Conservation (phyloP, 2,113 vertebrate genomes). For the Prunella fulvescens region DNA sequence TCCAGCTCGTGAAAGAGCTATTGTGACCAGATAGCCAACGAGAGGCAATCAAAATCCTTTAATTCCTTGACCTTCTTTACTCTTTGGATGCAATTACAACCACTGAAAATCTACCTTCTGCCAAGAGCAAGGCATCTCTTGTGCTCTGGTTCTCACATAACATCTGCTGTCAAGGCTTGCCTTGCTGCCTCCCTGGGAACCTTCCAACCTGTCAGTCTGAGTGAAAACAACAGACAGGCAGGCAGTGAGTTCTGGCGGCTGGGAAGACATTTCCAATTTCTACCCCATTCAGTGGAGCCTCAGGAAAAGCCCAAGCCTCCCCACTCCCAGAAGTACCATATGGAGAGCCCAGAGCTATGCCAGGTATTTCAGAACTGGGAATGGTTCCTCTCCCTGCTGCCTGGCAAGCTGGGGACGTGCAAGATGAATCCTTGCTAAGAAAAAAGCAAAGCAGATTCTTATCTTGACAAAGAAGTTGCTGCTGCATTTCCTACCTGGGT, state of each 20-base stretch:
- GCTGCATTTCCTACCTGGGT: background rate
- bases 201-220: slow-evolving; percentile 48
- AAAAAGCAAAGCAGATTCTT: background rate
- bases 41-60: background rate
- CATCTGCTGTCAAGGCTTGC: slow-evolving; percentile 56
- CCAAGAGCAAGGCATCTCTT: slow-evolving; percentile 20
- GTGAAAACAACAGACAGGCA: slow-evolving; percentile 42
- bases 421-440: background rate
- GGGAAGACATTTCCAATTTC: slow-evolving; percentile 19
- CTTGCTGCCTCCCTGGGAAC: slow-evolving; percentile 39
- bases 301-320: slow-evolving; percentile 9
- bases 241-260: background rate
- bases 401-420: background rate
- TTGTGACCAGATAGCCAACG: background rate
- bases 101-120: slow-evolving; percentile 28
- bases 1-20: background rate
- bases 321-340: slow-evolving; percentile 8
- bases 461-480: background rate
- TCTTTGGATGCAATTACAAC: slow-evolving; percentile 7
- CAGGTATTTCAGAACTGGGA: slow-evolving; percentile 19
- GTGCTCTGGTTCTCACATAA: background rate
- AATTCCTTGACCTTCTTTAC: background rate
- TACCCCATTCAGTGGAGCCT: background rate
- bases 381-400: background rate
- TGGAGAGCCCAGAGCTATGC: slow-evolving; percentile 26